Conservation (phyloP, 2,113 vertebrate species). For the Laticauda colubrina region DNA sequence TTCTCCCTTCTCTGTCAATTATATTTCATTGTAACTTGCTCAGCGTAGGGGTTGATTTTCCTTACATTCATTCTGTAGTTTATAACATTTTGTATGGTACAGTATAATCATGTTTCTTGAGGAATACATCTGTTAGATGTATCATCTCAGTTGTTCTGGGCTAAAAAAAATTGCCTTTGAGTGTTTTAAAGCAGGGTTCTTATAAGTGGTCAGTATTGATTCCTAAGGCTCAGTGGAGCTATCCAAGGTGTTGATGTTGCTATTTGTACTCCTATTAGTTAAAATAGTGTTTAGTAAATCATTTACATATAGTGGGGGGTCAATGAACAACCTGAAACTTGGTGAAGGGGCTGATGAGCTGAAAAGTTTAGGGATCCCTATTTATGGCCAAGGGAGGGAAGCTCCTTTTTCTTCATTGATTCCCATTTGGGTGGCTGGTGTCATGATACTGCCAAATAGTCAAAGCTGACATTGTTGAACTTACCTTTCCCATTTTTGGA, state of each 20-base stretch:
- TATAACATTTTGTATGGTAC: too few species aligned
- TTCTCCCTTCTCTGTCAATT: too few species aligned
- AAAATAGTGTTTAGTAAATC: background rate
- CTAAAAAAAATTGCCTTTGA: background rate
- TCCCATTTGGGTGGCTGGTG: background rate
- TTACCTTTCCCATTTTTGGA: background rate
- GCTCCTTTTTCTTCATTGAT: background rate
- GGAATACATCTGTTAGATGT: too few species aligned
- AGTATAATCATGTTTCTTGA: too few species aligned
- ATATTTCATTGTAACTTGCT: too few species aligned
- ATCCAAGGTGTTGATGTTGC: background rate
- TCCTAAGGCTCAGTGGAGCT: background rate
- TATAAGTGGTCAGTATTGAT: background rate
- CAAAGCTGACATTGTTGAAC: background rate
- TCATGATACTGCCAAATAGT: background rate
- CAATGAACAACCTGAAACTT: background rate
- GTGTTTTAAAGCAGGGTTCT: background rate
- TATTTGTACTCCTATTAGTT: background rate
- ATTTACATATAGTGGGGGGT: background rate
- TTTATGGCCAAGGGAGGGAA: background rate
- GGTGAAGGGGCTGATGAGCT: background rate
- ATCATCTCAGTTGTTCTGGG: background rate
- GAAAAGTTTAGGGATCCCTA: background rate
- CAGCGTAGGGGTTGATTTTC: too few species aligned
- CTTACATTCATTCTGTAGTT: too few species aligned